Evolutionary conservation across 1,140 invertebrate genomes (phyloP).

Genomic region (Plutomurus gul): DNA sequence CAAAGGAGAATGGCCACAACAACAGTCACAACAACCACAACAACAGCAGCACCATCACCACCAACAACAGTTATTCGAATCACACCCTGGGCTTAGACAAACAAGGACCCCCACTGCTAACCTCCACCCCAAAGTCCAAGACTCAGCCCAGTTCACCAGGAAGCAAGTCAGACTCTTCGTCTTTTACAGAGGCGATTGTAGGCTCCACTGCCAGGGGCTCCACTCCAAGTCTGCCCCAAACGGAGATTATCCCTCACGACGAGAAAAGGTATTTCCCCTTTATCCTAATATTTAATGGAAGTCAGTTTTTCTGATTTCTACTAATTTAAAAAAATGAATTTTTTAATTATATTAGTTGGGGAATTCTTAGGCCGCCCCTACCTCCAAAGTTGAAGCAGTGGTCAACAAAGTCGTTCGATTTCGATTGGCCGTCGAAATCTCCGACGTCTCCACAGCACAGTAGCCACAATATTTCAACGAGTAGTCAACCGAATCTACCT

Average conservation of each 20-base stretch:
- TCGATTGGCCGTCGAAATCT: constrained; percentile 18
- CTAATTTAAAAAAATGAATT: background rate
- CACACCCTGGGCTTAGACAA: background rate
- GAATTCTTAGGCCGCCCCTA: constrained; percentile 39
- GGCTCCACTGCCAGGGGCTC: background rate
- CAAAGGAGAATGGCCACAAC: constrained; percentile 43
- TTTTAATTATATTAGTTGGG: background rate
- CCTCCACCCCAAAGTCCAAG: constrained; percentile 15
- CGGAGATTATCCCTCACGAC: background rate
- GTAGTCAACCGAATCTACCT: constrained; percentile 16
- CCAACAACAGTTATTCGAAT: constrained; percentile 15
- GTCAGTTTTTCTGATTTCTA: background rate
- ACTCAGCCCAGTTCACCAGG: background rate
- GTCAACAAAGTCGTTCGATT: constrained; percentile 45
- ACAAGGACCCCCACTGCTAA: background rate
- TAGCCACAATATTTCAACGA: background rate
- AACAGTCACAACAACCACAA: background rate
- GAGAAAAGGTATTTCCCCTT: constrained; percentile 24
- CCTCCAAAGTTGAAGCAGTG: constrained; percentile 49
- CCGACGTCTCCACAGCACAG: background rate
- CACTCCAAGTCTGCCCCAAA: background rate
- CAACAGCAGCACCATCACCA: background rate
- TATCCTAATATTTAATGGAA: too few relatives aligned
- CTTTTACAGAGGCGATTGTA: background rate
- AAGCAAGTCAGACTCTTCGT: background rate